Conservation (phyloP, 2,113 vertebrate species). For the Oreochromis tanganicae region DNA sequence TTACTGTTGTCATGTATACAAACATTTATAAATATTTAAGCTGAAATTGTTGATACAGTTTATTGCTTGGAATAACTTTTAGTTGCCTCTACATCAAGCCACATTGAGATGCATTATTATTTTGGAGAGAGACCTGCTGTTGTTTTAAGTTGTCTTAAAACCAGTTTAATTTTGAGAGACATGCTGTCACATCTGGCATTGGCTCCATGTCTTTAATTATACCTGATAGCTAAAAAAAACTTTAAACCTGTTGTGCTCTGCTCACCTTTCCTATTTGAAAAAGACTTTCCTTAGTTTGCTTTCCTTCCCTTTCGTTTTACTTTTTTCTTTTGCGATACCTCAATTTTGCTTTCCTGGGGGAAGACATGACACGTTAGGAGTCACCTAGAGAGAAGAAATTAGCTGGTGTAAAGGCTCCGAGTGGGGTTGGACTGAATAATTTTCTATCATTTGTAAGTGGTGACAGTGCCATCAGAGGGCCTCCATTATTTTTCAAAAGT, state of each 20-base stretch:
- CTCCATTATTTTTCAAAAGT: neutral
- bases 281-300: neutral
- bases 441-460: neutral
- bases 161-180: neutral
- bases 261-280: neutral
- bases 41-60: neutral
- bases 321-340: neutral
- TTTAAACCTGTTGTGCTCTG: neutral
- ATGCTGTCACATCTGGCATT: neutral
- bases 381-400: neutral
- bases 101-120: neutral
- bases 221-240: neutral
- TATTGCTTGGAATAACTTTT: neutral
- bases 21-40: neutral
- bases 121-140: neutral
- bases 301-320: neutral
- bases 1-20: neutral
- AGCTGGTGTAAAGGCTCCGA: neutral
- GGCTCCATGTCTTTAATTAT: neutral
- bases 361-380: neutral
- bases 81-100: neutral
- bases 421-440: neutral
- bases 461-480: neutral
- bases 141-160: neutral
- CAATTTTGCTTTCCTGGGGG: neutral